phyloP scores from a whole-genome alignment of 1,140 invertebrate genomes.

The Glomeris maerens region DNA sequence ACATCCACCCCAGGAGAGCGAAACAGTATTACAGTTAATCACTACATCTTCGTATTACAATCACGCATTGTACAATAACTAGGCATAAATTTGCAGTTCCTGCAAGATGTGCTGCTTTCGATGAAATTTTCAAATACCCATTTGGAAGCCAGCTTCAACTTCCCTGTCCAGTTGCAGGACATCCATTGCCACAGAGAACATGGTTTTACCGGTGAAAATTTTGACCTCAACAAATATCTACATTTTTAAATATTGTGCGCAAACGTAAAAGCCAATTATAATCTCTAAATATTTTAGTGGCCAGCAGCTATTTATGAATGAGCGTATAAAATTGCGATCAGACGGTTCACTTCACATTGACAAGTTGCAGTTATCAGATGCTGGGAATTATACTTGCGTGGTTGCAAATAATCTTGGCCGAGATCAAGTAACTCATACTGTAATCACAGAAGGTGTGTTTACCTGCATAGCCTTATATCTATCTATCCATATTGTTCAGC shows the following conservation, averaged over 20 bases:
- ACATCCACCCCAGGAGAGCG: no score
- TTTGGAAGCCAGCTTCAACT: no score
- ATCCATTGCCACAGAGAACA: neutral
- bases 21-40: no score
- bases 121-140: no score
- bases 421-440: constrained; percentile 75
- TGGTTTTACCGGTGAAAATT: neutral
- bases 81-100: no score
- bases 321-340: constrained; percentile 56
- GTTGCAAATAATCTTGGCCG: constrained; percentile 85
- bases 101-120: no score
- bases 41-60: no score
- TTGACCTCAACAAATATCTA: neutral
- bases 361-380: constrained; percentile 72
- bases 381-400: constrained; percentile 65
- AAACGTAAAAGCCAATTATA: neutral
- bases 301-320: constrained; percentile 35
- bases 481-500: no score
- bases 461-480: no score
- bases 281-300: neutral
- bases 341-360: constrained; percentile 82
- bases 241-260: neutral
- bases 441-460: constrained; percentile 64
- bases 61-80: no score
- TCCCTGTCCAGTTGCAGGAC: neutral